Percentiles rank a stretch among this genome's conserved stretches.
phyloP scores from a whole-genome alignment of 2,888 invertebrate species.

The Melipona beecheii region DNA sequence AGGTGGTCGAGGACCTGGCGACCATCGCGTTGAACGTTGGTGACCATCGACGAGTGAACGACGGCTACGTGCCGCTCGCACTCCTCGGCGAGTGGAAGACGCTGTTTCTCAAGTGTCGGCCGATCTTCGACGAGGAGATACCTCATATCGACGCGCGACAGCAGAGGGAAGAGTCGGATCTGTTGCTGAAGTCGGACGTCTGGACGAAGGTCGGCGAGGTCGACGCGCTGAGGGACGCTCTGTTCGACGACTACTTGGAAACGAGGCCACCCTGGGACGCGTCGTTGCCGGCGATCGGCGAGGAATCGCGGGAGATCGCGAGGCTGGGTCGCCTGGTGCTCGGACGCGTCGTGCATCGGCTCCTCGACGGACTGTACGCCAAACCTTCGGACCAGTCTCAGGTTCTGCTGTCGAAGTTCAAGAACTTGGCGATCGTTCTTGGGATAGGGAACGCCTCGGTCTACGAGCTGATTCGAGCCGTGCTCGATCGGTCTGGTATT shows the following conservation, averaged over 20 bases:
- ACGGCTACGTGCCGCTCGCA: constrained; percentile 84
- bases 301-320: constrained; percentile 82
- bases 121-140: constrained; percentile 84
- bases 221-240: constrained; percentile 81
- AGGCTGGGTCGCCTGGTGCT: constrained; percentile 84
- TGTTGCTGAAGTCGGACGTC: constrained; percentile 50
- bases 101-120: constrained; percentile 86
- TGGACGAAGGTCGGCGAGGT: constrained; percentile 61
- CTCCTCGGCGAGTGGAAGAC: constrained; percentile 86
- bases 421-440: constrained; percentile 84
- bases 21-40: constrained; percentile 86
- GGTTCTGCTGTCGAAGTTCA: constrained; percentile 83
- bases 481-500: constrained; percentile 84
- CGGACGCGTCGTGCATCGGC: constrained; percentile 85
- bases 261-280: constrained; percentile 86
- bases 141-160: constrained; percentile 68
- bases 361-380: constrained; percentile 85
- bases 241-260: constrained; percentile 86
- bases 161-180: constrained; percentile 76
- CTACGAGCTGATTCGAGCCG: constrained; percentile 83
- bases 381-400: constrained; percentile 81
- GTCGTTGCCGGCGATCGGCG: constrained; percentile 83
- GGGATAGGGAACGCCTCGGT: constrained; percentile 82
- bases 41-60: constrained; percentile 84
- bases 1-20: constrained; percentile 85